A percentile compares a stretch with the other conserved stretches of the same genome.
phyloP scores from a whole-genome alignment of 2,888 invertebrate species.

The Stomorhina lunata region DNA sequence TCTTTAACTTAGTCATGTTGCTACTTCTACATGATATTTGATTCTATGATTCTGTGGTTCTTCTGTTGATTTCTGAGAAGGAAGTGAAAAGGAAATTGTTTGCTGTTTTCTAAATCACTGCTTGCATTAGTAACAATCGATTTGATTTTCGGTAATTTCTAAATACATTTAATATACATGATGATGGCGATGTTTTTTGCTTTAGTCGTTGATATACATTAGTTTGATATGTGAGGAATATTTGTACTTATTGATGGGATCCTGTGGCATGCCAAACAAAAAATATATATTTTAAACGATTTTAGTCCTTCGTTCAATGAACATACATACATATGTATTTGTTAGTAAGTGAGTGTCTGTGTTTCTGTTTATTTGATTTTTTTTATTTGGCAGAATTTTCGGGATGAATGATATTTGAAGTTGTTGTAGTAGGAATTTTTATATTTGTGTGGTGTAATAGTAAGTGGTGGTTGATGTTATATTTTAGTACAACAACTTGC shows the following conservation, averaged over 20 bases:
- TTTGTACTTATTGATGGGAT: constrained; percentile 16
- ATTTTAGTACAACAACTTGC: no score
- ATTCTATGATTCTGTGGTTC: not conserved
- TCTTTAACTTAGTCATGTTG: not conserved
- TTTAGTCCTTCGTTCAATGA: not conserved
- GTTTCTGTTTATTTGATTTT: not conserved
- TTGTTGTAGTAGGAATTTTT: constrained; percentile 3
- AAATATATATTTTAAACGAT: constrained; percentile 5
- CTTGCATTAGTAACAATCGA: constrained; percentile 68
- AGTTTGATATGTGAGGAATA: constrained; percentile 23
- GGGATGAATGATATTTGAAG: constrained; percentile 16
- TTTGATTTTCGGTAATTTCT: constrained; percentile 66
- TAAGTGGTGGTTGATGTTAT: constrained; percentile 23
- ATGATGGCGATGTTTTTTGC: not conserved
- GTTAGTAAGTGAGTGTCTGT: not conserved
- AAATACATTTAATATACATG: constrained; percentile 59
- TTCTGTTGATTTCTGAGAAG: constrained; percentile 25
- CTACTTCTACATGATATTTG: constrained; percentile 17
- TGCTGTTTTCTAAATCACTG: constrained; percentile 68
- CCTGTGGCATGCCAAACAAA: not conserved
- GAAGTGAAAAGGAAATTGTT: constrained; percentile 46
- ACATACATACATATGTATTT: no score
- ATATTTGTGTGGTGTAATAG: not conserved
- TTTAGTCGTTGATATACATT: constrained; percentile 10
- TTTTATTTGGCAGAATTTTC: not conserved